Evolutionary conservation across 2,797 vertebrate genomes (phyloP).

Genomic region (Ispidina picta): DNA sequence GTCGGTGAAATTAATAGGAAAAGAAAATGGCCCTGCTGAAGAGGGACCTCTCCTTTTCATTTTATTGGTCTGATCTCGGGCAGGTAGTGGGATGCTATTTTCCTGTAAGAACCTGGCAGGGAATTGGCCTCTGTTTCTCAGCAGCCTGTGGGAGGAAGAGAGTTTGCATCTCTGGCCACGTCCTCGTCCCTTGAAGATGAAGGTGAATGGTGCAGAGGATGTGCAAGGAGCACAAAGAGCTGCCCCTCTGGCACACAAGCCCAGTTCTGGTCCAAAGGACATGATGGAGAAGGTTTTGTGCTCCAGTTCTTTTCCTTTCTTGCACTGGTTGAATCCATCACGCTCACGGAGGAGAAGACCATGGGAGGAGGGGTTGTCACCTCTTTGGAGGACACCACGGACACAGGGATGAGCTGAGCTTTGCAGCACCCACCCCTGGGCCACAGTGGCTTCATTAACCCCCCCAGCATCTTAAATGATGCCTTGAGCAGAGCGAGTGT

Average conservation of each 20-base stretch:
- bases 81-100: neutral
- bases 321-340: rapidly evolving
- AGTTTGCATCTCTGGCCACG: neutral
- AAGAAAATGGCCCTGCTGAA: neutral
- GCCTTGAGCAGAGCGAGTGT: neutral
- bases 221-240: no score
- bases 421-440: neutral
- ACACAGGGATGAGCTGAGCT: neutral
- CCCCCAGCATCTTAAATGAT: no score
- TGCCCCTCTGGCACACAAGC: neutral
- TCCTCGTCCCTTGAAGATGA: neutral
- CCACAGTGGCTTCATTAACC: rapidly evolving
- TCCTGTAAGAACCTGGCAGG: neutral
- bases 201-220: rapidly evolving
- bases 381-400: neutral
- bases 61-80: neutral
- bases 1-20: neutral
- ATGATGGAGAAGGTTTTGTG: rapidly evolving
- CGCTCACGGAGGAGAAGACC: rapidly evolving
- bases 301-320: neutral
- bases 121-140: neutral
- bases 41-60: neutral
- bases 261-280: neutral
- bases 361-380: rapidly evolving
- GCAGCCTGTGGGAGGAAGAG: neutral